These are phyloP conservation scores for Cerceris rybyensis DNA, from an alignment of 2,888 invertebrate genomes.

Conservation along the genomic window DNA sequence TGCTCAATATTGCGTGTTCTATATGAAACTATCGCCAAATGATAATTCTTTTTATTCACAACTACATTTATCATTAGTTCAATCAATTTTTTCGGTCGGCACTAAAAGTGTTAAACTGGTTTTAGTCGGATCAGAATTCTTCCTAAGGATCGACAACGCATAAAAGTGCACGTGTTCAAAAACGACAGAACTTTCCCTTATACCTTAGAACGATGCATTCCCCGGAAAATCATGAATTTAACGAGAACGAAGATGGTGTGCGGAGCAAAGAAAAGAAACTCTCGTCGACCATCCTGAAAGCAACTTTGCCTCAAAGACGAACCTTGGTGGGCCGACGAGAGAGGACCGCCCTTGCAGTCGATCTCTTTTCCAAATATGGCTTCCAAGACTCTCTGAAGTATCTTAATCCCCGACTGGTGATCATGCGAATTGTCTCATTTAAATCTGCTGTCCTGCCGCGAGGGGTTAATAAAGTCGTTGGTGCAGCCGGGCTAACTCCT, in stretches of 20 bases:
- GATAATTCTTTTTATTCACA: too few relatives aligned
- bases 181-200: too few relatives aligned
- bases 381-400: slow-evolving; percentile 24
- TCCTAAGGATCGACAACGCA: too few relatives aligned
- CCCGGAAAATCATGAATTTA: slow-evolving; percentile 25
- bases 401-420: slow-evolving; percentile 64
- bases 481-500: slow-evolving; percentile 63
- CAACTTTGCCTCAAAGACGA: background rate
- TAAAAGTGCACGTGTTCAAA: too few relatives aligned
- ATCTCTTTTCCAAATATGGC: slow-evolving; percentile 64
- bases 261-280: slow-evolving; percentile 6
- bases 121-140: too few relatives aligned
- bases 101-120: too few relatives aligned
- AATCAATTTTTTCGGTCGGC: too few relatives aligned
- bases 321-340: slow-evolving; percentile 2
- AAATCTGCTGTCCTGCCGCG: slow-evolving; percentile 29
- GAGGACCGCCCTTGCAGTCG: slow-evolving; percentile 24
- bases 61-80: too few relatives aligned
- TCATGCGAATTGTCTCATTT: slow-evolving; percentile 72
- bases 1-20: too few relatives aligned
- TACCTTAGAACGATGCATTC: background rate
- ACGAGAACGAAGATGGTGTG: too few relatives aligned
- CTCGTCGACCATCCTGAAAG: slow-evolving; percentile 18
- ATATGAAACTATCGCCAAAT: too few relatives aligned
- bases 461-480: slow-evolving; percentile 74